Conservation (phyloP, 2,888 invertebrate genomes). For the Ametastegia equiseti region DNA sequence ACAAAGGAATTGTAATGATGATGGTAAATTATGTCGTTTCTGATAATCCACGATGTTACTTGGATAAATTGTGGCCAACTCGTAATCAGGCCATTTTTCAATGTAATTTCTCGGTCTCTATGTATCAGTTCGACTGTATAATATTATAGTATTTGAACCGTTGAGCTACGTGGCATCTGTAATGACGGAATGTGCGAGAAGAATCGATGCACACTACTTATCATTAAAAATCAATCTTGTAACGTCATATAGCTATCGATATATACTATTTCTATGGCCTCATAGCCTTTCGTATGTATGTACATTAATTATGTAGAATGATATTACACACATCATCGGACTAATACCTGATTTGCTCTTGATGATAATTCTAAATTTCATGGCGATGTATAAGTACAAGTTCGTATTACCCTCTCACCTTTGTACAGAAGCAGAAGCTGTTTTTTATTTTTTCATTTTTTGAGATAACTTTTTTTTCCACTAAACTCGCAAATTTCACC, state of each 20-base stretch:
- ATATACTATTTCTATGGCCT: background rate
- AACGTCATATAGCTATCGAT: background rate
- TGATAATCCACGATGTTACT: background rate
- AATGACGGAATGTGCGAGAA: conserved; percentile 15
- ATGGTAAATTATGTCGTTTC: background rate
- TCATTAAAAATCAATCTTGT: conserved; percentile 35
- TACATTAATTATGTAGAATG: conserved; percentile 7
- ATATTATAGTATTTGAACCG: background rate
- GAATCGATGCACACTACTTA: conserved; percentile 16
- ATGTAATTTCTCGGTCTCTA: background rate
- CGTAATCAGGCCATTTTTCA: background rate
- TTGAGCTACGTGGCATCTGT: conserved; percentile 18
- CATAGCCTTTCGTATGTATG: background rate
- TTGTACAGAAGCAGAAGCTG: too few species aligned
- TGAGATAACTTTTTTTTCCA: too few species aligned
- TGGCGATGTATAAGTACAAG: too few species aligned
- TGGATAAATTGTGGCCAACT: background rate
- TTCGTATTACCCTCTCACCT: too few species aligned
- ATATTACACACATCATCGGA: background rate
- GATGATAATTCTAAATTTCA: too few species aligned
- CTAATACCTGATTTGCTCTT: background rate
- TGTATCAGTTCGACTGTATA: background rate
- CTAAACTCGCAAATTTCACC: too few species aligned
- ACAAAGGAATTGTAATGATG: background rate
- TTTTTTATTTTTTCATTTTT: too few species aligned